Base-by-base conservation (phyloP, 2,113 vertebrate species). In the Oxygymnocypris stewartii region DNA sequence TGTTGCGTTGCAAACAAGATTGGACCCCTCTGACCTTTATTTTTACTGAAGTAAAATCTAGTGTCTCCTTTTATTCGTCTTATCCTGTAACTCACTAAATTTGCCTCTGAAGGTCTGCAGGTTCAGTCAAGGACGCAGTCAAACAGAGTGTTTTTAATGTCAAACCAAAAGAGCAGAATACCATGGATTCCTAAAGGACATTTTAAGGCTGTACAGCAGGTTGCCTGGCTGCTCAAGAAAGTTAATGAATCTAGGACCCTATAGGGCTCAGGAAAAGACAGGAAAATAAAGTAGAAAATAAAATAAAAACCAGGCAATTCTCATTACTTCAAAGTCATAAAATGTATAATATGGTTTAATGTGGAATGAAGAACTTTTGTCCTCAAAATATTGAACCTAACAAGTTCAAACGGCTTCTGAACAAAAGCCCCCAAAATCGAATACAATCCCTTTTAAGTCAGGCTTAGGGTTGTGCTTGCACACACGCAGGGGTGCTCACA, bases 381-480 rank as follows among this genome's bases (percentile, higher is more conserved):
- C 13, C 78, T 78, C 82, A 61, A 73, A 82, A 47, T 76, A 75
- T 44, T 18, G 49, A 76, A 77, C 42, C 71, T 67, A 74, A 65
- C 77, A 84, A 85, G 88, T 86, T 86, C 80, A 88, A 86, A 88
- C 85, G 78, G 67, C 71, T 37, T 44, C 59, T 12, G 47, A 23
- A 88, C 84, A 85, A 87, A 87, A 80, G 63, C 84, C 63, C 49
- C 57, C 47, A 63, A 88, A 88, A 88, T 75, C 82, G 40, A 81
- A 79, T 35, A 47, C 82, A 87, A 88, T 88, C 86, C 76, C 86
- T 81, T 88, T 85, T 59, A 86, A 87, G 65, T 83, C 84, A 42
- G 80, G 84, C 88, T 87, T 89, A 89, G 87, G 54, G 54, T 78
- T 84, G 67, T 87, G 84, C 85, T 78, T 83, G 67, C 84, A 88